Evolutionary conservation across 2,113 vertebrate genomes (phyloP).

Genomic region (Larimichthys crocea): DNA sequence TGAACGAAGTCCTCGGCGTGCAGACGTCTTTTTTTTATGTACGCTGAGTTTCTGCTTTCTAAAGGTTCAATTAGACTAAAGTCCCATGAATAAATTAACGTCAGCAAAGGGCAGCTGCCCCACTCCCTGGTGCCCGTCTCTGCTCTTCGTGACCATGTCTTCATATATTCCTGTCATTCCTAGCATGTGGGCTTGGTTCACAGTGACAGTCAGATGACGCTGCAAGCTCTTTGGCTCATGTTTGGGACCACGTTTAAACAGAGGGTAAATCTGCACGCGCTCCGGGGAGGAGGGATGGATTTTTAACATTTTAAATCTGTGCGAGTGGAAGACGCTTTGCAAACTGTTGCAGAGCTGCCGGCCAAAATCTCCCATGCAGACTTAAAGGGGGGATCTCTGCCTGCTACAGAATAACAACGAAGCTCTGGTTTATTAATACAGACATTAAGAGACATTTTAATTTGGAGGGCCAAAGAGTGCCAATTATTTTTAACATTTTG

Average conservation of each 20-base stretch:
- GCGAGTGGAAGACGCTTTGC: conserved; percentile 48
- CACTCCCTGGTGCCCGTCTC: background rate
- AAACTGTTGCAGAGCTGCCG: conserved; percentile 14
- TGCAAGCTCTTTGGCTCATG: conserved; percentile 24
- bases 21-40: conserved; percentile 11
- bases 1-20: background rate
- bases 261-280: conserved; percentile 21
- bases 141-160: background rate
- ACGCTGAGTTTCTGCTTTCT: conserved; percentile 16
- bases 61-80: conserved; percentile 28
- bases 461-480: too few species aligned
- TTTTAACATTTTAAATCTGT: conserved; percentile 65
- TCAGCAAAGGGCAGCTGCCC: conserved; percentile 3
- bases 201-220: background rate
- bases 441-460: too few species aligned
- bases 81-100: conserved; percentile 31
- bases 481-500: too few species aligned
- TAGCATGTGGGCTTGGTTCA: background rate
- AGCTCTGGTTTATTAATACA: too few species aligned
- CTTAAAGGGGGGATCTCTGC: background rate
- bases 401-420: background rate
- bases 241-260: conserved; percentile 20
- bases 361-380: background rate
- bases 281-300: conserved; percentile 3
- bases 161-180: background rate